Percentiles rank a stretch among this genome's conserved stretches.
phyloP scores from a whole-genome alignment of 1,140 invertebrate species.

The Lepidurus packardi region DNA sequence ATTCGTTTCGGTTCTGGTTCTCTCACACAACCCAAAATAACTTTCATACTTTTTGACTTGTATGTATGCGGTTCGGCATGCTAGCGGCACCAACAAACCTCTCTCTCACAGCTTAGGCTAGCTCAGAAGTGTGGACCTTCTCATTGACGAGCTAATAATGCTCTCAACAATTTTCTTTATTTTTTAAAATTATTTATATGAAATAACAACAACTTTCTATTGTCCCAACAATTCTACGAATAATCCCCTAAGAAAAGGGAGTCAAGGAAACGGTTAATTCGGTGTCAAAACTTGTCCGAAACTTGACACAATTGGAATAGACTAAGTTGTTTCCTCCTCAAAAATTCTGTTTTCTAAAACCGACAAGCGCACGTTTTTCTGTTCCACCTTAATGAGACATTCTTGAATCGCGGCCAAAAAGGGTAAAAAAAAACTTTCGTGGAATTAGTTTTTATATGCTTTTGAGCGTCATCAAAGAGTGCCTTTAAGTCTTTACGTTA shows the following conservation, averaged over 20 bases:
- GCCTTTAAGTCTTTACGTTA: not conserved
- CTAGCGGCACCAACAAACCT: not conserved
- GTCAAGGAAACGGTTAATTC: not conserved
- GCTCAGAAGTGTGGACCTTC: not conserved
- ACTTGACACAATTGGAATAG: not conserved
- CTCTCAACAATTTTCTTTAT: not conserved
- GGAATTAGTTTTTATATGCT: not conserved
- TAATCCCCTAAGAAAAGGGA: not conserved
- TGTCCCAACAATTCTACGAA: not conserved
- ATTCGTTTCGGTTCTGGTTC: not conserved
- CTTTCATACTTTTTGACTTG: conserved; percentile 16
- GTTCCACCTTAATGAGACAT: not conserved
- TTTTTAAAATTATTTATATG: too few species aligned
- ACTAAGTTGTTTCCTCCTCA: not conserved
- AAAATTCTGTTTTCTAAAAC: too few species aligned
- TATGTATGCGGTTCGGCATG: not conserved
- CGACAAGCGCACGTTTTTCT: not conserved
- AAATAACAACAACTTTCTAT: too few species aligned
- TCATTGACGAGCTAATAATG: not conserved
- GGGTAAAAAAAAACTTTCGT: not conserved
- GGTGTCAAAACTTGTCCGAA: not conserved
- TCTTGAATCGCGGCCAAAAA: not conserved
- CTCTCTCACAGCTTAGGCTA: conserved; percentile 3
- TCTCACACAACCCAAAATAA: not conserved
- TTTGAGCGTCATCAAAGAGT: not conserved